Percentiles rank a stretch among this genome's conserved stretches.
Conservation (phyloP, 2,113 vertebrate species). For the Ceyx cyanopectus region DNA sequence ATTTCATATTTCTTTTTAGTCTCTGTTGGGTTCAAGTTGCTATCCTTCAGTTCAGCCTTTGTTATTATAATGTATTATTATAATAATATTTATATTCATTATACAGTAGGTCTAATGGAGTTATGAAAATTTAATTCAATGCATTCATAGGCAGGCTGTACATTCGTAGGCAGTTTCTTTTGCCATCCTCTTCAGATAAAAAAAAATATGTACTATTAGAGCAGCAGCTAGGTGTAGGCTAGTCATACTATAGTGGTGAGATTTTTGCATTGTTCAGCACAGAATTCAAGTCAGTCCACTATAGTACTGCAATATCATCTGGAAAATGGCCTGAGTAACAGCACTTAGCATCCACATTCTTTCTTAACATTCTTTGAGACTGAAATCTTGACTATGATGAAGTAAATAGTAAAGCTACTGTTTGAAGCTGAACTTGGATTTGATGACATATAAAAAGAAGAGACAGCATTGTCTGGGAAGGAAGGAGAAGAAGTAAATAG, state of each 20-base stretch:
- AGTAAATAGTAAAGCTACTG: neutral
- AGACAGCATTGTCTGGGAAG: neutral
- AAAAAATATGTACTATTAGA: neutral
- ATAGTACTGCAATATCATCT: neutral
- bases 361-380: neutral
- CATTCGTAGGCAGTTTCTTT: neutral
- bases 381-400: neutral
- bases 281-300: neutral
- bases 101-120: neutral
- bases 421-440: neutral
- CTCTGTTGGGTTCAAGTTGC: neutral
- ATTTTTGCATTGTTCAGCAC: neutral
- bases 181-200: neutral
- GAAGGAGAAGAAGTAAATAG: neutral
- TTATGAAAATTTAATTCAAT: neutral
- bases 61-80: neutral
- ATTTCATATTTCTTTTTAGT: neutral
- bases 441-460: neutral
- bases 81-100: neutral
- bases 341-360: neutral
- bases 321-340: neutral
- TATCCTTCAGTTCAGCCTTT: neutral
- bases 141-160: neutral
- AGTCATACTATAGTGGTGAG: neutral
- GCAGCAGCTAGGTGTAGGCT: neutral